Conservation (phyloP, 2,797 vertebrate genomes). For the Trachurus trachurus region DNA sequence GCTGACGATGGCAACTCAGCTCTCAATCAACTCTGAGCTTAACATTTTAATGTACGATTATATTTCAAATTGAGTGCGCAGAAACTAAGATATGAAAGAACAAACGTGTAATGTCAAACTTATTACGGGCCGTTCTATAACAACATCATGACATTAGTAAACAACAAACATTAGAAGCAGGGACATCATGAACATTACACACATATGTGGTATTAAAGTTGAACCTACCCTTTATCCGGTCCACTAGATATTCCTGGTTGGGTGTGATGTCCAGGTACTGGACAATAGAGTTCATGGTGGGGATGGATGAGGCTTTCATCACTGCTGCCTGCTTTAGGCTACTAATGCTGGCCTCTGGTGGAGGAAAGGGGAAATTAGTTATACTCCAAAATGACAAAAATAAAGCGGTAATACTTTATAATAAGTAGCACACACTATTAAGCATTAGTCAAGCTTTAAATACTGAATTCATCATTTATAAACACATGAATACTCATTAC, state of each 20-base stretch:
- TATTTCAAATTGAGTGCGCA: neutral
- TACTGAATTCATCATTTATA: too few relatives aligned
- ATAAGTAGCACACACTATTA: too few relatives aligned
- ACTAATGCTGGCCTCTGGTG: constrained; percentile 94
- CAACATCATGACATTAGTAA: too few relatives aligned
- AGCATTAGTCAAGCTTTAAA: too few relatives aligned
- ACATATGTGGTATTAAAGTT: neutral
- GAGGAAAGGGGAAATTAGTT: neutral
- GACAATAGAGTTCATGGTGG: constrained; percentile 92
- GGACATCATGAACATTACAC: neutral
- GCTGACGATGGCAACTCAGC: too few relatives aligned
- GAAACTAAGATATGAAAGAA: neutral
- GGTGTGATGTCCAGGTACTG: constrained; percentile 95
- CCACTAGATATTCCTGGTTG: constrained; percentile 96
- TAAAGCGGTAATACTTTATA: too few relatives aligned
- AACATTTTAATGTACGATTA: too few relatives aligned
- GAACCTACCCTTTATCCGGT: constrained; percentile 91
- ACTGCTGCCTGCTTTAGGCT: constrained; percentile 96
- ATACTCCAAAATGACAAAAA: neutral
- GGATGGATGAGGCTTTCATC: constrained; percentile 93
- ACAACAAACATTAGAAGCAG: neutral
- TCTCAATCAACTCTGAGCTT: too few relatives aligned
- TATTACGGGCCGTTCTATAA: too few relatives aligned
- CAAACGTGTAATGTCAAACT: too few relatives aligned
- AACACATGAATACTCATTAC: too few relatives aligned